phyloP scores from a whole-genome alignment of 2,797 vertebrate genomes.

The Apogon hyalosoma region DNA sequence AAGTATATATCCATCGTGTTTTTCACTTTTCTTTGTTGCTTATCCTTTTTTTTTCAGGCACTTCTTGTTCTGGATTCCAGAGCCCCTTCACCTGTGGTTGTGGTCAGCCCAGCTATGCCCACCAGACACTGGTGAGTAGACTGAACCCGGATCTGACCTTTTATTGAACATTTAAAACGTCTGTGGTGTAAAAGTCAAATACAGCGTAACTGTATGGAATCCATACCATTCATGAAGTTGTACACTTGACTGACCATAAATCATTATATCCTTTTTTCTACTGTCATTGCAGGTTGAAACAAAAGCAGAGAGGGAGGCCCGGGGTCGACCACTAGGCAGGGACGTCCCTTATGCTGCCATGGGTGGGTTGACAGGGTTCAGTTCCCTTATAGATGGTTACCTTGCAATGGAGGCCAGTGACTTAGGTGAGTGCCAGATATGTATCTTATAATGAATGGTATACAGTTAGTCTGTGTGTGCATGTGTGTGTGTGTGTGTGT shows the following conservation, averaged over 20 bases:
- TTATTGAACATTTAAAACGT: neutral
- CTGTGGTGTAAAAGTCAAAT: neutral
- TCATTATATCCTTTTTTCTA: neutral
- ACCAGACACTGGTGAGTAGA: conserved; percentile 85
- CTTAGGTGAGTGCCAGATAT: conserved; percentile 73
- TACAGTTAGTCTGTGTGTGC: neutral
- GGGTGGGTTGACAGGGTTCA: conserved; percentile 93
- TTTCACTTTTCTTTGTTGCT: too few species aligned
- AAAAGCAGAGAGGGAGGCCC: conserved; percentile 85
- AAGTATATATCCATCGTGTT: too few species aligned
- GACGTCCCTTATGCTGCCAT: conserved; percentile 91
- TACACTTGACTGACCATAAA: neutral
- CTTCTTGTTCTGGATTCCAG: conserved; percentile 87
- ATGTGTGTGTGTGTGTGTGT: neutral
- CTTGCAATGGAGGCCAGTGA: conserved; percentile 85
- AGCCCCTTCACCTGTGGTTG: conserved; percentile 90
- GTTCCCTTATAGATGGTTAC: conserved; percentile 91
- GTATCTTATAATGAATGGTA: neutral
- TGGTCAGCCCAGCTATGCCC: conserved; percentile 86
- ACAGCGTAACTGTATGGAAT: too few species aligned
- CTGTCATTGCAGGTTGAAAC: conserved; percentile 83
- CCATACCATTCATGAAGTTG: neutral
- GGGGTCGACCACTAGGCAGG: conserved; percentile 86
- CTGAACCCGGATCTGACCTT: neutral
- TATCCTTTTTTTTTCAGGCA: conserved; percentile 77